Conservation (phyloP, 2,888 invertebrate genomes). For the Xylota sylvarum region DNA sequence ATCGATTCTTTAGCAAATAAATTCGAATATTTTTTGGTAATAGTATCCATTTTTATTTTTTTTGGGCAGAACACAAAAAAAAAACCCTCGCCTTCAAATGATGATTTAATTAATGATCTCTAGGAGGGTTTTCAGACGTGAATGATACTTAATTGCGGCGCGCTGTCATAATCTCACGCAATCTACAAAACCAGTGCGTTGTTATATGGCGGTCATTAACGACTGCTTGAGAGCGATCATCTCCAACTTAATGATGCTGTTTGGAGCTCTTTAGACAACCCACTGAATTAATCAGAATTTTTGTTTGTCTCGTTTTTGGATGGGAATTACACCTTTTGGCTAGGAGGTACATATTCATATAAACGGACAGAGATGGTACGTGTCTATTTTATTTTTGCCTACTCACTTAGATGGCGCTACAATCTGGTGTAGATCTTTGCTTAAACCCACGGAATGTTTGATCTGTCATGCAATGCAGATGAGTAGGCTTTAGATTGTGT, state of each 20-base stretch:
- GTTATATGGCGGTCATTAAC: conserved; percentile 50
- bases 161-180: conserved; percentile 56
- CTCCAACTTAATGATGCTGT: conserved; percentile 54
- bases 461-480: background rate
- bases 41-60: background rate
- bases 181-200: conserved; percentile 34
- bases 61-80: background rate
- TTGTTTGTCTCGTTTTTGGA: conserved; percentile 25
- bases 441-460: conserved; percentile 4
- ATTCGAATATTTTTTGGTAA: conserved; percentile 29
- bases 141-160: conserved; percentile 54
- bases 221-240: conserved; percentile 55
- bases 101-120: conserved; percentile 60
- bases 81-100: conserved; percentile 15
- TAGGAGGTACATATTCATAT: background rate
- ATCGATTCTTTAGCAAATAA: conserved; percentile 64
- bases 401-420: conserved; percentile 28
- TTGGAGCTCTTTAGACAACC: conserved; percentile 36
- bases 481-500: conserved; percentile 6
- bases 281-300: conserved; percentile 54
- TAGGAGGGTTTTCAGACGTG: conserved; percentile 33
- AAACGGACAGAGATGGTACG: background rate
- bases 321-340: conserved; percentile 19
- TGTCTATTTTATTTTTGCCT: conserved; percentile 15
- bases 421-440: conserved; percentile 36